These are phyloP conservation scores for Takifugu rubripes DNA, from an alignment of 2,797 vertebrate species.

Conservation along the genomic window DNA sequence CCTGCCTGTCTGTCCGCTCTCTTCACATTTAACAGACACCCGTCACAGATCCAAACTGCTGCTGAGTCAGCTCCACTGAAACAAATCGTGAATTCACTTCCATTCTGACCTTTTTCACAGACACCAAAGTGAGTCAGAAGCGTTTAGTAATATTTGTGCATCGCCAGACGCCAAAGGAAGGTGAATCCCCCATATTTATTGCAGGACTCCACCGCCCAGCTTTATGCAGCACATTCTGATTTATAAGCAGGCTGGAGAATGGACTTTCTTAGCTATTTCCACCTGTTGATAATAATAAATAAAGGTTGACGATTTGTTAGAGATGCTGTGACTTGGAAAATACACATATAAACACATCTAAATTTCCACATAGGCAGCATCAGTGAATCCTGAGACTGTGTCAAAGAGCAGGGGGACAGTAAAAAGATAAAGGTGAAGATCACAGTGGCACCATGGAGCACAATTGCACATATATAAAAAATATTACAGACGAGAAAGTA, in stretches of 20 bases:
- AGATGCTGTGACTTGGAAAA: background rate
- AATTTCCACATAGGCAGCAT: background rate
- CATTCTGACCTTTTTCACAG: slow-evolving; percentile 9
- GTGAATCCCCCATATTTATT: slow-evolving; percentile 34
- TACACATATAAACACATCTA: background rate
- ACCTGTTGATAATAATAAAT: too few species aligned
- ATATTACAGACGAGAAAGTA: too few species aligned
- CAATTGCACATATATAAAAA: too few species aligned
- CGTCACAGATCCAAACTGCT: slow-evolving; percentile 31
- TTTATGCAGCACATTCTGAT: too few species aligned
- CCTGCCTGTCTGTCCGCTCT: too few species aligned
- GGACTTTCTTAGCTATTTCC: too few species aligned
- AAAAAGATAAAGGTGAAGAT: too few species aligned
- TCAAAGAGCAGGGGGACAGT: too few species aligned
- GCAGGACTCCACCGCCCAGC: slow-evolving; percentile 24
- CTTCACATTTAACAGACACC: slow-evolving; percentile 29
- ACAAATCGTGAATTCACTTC: slow-evolving; percentile 17
- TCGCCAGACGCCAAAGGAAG: slow-evolving; percentile 26
- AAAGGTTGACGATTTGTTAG: too few species aligned
- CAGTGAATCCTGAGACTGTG: too few species aligned
- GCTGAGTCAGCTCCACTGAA: slow-evolving; percentile 31
- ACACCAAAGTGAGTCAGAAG: slow-evolving; percentile 34
- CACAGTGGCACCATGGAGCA: too few species aligned
- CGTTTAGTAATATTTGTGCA: slow-evolving; percentile 31
- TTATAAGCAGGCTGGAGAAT: too few species aligned